Base-by-base conservation (phyloP, 30 jellyfish, hydroid and myxozoan species). In the Clytia hemisphaerica region DNA sequence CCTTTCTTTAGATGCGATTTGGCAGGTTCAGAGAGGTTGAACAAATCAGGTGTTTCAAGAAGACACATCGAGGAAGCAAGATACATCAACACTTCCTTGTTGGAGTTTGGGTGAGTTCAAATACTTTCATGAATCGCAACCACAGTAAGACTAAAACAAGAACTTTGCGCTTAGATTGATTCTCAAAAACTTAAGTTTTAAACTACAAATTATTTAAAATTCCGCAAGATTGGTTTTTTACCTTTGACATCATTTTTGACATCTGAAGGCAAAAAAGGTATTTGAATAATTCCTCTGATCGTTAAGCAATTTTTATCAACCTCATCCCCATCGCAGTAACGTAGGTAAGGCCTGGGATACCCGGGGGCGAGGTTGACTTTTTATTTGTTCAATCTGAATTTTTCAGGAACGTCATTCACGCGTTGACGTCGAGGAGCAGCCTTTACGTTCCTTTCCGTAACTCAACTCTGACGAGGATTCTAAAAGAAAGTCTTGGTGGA, bases 381-480 rank as follows among this genome's bases (percentile, higher is more conserved):
- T n/a, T n/a, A n/a, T n/a, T n/a, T n/a, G n/a, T n/a, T n/a, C n/a
- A n/a, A n/a, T n/a, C n/a, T n/a, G n/a, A n/a, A n/a, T 73, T 47
- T 67, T 35, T 9, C 38, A 89, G 98, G 64, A 89, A 89, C 36
- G 98, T 89, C n/a, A 89, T 89, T 38, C 98, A 89, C 59, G 98
- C 98, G 9, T 72, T 89, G 58, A 90, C 95, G 1, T 82, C 84
- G 29, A 62, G 77, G 35, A 37, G 61, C 26, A 42, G 67, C 35
- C 83, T 63, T 28, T 92, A 89, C 50, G 73, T 89, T 12, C 98
- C 98, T 2, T 89, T 89, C 58, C 82, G 98, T 10, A 89, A 89
- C 53, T 82, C 98, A 18, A 82, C 94, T 2, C 59, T 89, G 32
- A 89, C 98, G 16, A 46, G 95, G 58, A 33, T 89, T 3, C 75